These are phyloP conservation scores for Monomorium pharaonis DNA, from an alignment of 1,140 invertebrate species.

Conservation along the genomic window DNA sequence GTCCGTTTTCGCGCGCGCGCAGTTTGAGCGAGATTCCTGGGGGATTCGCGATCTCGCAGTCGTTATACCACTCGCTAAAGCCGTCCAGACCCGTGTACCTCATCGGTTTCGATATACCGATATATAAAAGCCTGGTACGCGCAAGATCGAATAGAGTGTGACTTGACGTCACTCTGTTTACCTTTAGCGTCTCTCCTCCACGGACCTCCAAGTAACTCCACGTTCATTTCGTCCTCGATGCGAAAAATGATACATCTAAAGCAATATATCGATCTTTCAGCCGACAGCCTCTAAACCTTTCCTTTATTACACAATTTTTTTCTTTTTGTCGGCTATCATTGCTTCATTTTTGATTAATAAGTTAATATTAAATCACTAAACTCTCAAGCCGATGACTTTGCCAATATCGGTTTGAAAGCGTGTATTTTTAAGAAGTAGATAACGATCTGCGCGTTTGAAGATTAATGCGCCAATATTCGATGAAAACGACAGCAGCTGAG, in stretches of 20 bases:
- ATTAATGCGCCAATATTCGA: not conserved
- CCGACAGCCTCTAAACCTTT: not conserved
- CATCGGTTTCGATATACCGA: not conserved
- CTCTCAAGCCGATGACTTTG: not conserved
- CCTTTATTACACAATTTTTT: not conserved
- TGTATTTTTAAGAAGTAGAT: not conserved
- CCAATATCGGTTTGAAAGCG: not conserved
- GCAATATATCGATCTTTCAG: not conserved
- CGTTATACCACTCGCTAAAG: not conserved
- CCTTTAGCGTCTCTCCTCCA: not conserved
- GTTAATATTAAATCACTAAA: not conserved
- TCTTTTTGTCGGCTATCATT: not conserved
- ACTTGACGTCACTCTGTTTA: slow-evolving; percentile 18
- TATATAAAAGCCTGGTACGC: slow-evolving; percentile 3
- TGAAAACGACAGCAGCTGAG: not conserved
- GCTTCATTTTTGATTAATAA: not conserved
- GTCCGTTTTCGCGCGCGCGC: not conserved
- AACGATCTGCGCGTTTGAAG: not conserved
- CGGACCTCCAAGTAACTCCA: not conserved
- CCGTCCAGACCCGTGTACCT: not conserved
- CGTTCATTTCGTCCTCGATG: not conserved
- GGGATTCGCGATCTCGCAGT: slow-evolving; percentile 21
- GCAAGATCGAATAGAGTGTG: not conserved
- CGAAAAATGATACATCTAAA: not conserved
- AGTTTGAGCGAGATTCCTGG: slow-evolving; percentile 3